These are phyloP conservation scores for Myotis planiceps DNA, from an alignment of 2,797 vertebrate genomes.

Conservation along the genomic window DNA sequence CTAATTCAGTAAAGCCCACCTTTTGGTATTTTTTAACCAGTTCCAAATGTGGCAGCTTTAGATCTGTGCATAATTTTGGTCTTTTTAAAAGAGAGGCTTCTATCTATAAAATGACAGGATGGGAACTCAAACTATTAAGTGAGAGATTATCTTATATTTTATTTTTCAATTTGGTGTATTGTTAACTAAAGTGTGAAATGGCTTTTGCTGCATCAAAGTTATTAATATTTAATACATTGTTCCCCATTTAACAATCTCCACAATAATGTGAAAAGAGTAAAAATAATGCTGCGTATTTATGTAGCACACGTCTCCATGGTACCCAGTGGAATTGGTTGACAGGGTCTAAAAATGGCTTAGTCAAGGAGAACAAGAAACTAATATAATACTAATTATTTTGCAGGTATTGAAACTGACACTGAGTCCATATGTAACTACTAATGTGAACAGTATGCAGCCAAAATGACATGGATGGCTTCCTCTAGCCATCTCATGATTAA, in stretches of 20 bases:
- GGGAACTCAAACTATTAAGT: neutral
- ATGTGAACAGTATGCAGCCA: neutral
- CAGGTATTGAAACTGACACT: conserved; percentile 18
- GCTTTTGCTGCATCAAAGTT: conserved; percentile 1
- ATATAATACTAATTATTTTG: conserved; percentile 29
- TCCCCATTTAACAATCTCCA: conserved; percentile 5
- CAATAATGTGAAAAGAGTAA: conserved; percentile 55
- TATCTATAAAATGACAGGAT: neutral
- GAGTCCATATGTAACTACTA: neutral
- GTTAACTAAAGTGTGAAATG: conserved; percentile 43
- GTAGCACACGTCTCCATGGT: conserved; percentile 60
- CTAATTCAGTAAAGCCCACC: neutral
- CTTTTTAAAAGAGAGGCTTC: neutral
- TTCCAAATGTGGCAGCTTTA: neutral
- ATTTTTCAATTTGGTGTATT: conserved; percentile 18
- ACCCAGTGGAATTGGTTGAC: conserved; percentile 42
- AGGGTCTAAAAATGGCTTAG: conserved; percentile 61
- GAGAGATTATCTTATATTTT: neutral
- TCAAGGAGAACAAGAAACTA: conserved; percentile 47
- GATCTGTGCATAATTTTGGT: neutral
- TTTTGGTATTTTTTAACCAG: neutral
- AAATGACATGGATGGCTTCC: neutral
- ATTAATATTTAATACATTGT: conserved; percentile 36
- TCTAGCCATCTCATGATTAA: neutral
- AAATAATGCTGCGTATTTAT: conserved; percentile 65